These are phyloP conservation scores for Chrosomus eos DNA, from an alignment of 2,797 vertebrate genomes.

Conservation along the genomic window DNA sequence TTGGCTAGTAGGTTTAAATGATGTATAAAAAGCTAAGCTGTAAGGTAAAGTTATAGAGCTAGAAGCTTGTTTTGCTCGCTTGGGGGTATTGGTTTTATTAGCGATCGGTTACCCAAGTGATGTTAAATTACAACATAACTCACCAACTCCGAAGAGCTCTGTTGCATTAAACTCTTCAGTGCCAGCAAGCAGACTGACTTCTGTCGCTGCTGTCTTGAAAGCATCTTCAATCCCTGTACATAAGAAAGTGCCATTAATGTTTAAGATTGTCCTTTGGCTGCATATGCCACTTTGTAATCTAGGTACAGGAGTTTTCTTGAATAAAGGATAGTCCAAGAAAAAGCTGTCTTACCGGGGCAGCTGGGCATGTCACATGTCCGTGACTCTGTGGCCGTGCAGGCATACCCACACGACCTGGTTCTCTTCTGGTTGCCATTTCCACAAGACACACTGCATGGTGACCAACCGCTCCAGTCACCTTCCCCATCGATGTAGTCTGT, in stretches of 20 bases:
- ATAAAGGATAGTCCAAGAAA: background rate
- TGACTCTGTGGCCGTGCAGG: slow-evolving; percentile 80
- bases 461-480: slow-evolving; percentile 84
- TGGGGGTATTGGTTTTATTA: background rate
- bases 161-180: slow-evolving; percentile 96
- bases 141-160: slow-evolving; percentile 96
- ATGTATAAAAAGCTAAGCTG: background rate
- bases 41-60: background rate
- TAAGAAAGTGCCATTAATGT: slow-evolving; percentile 36
- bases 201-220: slow-evolving; percentile 94
- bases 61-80: background rate
- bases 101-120: background rate
- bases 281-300: background rate
- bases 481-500: slow-evolving; percentile 65
- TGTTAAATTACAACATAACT: slow-evolving; percentile 65
- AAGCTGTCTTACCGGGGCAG: slow-evolving; percentile 77
- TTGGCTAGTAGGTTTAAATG: background rate
- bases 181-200: slow-evolving; percentile 93
- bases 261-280: background rate
- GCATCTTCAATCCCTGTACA: slow-evolving; percentile 92
- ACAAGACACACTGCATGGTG: slow-evolving; percentile 81
- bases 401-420: slow-evolving; percentile 76
- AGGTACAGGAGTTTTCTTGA: background rate
- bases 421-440: slow-evolving; percentile 80
- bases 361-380: slow-evolving; percentile 72